phyloP scores from a whole-genome alignment of 2,888 invertebrate species.

The Napeogenes inachia region DNA sequence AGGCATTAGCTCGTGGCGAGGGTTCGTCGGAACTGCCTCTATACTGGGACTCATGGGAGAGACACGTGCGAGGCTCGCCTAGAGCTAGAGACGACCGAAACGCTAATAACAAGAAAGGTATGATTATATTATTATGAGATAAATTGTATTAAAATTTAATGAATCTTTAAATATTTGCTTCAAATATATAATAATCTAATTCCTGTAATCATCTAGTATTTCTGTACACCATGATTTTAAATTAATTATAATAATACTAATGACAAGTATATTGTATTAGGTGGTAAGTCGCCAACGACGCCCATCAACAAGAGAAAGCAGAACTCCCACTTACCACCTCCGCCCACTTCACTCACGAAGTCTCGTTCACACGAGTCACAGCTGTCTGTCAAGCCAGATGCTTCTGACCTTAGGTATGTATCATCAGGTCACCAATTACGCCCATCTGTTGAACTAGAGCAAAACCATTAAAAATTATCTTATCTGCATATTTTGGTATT shows the following conservation, averaged over 20 bases:
- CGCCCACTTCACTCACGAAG: slow-evolving; percentile 91
- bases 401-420: slow-evolving; percentile 57
- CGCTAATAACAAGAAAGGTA: slow-evolving; percentile 41
- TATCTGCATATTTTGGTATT: no score
- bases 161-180: neutral
- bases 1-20: slow-evolving; percentile 64
- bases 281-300: slow-evolving; percentile 85
- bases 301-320: slow-evolving; percentile 89
- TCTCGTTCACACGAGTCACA: slow-evolving; percentile 96
- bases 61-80: slow-evolving; percentile 76
- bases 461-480: no score
- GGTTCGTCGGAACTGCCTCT: slow-evolving; percentile 81
- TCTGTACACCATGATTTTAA: neutral
- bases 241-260: neutral
- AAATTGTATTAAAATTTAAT: neutral
- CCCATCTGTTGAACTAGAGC: no score
- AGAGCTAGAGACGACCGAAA: slow-evolving; percentile 44
- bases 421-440: no score
- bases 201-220: no score
- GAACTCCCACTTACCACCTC: slow-evolving; percentile 83
- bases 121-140: neutral
- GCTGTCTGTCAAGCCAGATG: slow-evolving; percentile 78
- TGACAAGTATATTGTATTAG: slow-evolving; percentile 34
- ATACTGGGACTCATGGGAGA: slow-evolving; percentile 97
- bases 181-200: no score